Conservation (phyloP, 1,140 invertebrate species). For the Daktulosphaira vitifoliae region DNA sequence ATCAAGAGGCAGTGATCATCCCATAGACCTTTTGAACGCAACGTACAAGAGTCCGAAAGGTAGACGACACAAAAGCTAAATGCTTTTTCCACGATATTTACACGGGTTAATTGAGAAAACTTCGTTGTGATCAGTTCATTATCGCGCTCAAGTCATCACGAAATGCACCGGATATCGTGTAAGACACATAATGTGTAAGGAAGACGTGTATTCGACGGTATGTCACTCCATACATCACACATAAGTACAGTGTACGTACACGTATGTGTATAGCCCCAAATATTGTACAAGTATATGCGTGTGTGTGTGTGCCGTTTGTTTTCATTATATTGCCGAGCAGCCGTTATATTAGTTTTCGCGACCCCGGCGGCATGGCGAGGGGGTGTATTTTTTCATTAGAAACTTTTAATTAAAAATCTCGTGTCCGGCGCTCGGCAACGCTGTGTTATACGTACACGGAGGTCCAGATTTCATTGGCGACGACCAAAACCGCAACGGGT, state of each 20-base stretch:
- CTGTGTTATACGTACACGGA: neutral
- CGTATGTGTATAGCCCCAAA: neutral
- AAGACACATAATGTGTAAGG: too few species aligned
- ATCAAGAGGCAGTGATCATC: too few species aligned
- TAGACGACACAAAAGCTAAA: too few species aligned
- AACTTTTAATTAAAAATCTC: slow-evolving; percentile 34
- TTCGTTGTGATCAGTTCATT: too few species aligned
- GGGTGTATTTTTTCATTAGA: slow-evolving; percentile 33
- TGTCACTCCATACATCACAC: too few species aligned
- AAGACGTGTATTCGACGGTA: too few species aligned
- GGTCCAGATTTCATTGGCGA: slow-evolving; percentile 28
- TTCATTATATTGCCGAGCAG: slow-evolving; percentile 32
- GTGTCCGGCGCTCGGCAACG: neutral
- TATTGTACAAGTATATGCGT: neutral
- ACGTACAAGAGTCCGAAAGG: too few species aligned
- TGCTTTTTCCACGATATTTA: too few species aligned
- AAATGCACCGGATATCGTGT: too few species aligned
- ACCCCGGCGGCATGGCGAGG: neutral
- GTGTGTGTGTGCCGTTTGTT: slow-evolving; percentile 17
- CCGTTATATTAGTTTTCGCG: slow-evolving; percentile 32
- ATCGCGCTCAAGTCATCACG: too few species aligned
- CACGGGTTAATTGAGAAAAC: too few species aligned
- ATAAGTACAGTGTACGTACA: neutral
- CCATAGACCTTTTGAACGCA: too few species aligned
- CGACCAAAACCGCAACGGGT: slow-evolving; percentile 3